Conservation (phyloP, 2,113 vertebrate genomes). For the Electrona antarctica region DNA sequence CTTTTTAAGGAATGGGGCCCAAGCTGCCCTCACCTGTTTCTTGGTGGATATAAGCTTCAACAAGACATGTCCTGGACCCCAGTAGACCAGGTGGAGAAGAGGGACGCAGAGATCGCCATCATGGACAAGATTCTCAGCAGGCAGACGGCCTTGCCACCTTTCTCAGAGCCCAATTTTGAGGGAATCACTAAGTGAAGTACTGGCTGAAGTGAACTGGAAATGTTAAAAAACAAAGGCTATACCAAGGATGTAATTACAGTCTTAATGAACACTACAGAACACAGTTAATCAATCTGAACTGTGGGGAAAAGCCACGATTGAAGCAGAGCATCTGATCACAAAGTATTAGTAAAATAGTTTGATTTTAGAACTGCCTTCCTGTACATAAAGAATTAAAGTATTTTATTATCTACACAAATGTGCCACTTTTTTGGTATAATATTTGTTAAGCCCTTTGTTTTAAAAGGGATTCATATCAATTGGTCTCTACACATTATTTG, state of each 20-base stretch:
- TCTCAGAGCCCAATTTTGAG: slow-evolving; percentile 81
- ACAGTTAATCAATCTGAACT: neutral
- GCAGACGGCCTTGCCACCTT: slow-evolving; percentile 75
- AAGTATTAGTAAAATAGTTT: neutral
- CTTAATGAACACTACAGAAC: neutral
- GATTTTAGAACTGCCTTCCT: neutral
- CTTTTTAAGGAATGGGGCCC: slow-evolving; percentile 90
- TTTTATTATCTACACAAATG: neutral
- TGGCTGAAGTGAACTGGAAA: neutral
- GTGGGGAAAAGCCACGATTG: neutral
- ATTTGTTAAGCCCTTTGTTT: too few relatives aligned
- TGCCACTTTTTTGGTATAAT: neutral
- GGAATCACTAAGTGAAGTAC: slow-evolving; percentile 77
- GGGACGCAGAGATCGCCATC: slow-evolving; percentile 82
- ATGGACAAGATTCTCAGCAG: slow-evolving; percentile 88
- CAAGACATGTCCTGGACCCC: slow-evolving; percentile 96
- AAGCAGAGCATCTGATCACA: neutral
- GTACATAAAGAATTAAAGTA: neutral
- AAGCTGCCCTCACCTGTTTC: slow-evolving; percentile 87
- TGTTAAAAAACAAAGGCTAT: slow-evolving; percentile 2
- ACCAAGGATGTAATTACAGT: neutral
- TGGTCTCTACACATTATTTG: too few relatives aligned
- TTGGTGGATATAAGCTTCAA: slow-evolving; percentile 92
- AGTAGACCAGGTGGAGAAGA: slow-evolving; percentile 82
- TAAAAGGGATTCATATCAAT: too few relatives aligned